Base-by-base conservation (phyloP, 2,113 vertebrate species). In the Melierax canorus region DNA sequence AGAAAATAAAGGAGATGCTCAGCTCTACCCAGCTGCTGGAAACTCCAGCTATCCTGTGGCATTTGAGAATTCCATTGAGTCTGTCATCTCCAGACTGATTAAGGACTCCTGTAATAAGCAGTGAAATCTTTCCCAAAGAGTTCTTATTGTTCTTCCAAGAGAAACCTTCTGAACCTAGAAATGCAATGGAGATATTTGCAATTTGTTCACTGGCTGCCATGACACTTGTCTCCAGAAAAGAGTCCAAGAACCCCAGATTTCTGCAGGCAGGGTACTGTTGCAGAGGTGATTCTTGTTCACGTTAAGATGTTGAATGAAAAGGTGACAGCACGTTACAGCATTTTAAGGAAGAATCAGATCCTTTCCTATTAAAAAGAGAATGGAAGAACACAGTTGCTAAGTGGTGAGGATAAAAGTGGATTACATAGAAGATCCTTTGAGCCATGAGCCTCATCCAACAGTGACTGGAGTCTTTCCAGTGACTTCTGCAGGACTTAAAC, bases 61-160 rank as follows among this genome's bases (percentile, higher is more conserved):
- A 32, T 95, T 95, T 86, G 80, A 92, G 80, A 97, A 96, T 92
- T 94, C 82, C 85, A 78, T 59, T 5, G 62, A 96, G 85, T 82
- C 87, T n/a, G 60, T 29, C 22, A 17, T 87, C 84, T 94, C 76
- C 91, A 89, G 85, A 78, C 67, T 93, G 93, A 94, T 91, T 94
- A 97, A 97, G 2, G 9, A 89, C 59, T 90, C 43, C 58, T 89
- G 55, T 87, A 87, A 97, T 51, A 96, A 95, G 85, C 30, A 90
- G 14, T 73, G 50, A 94, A 97, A 97, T 82, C 71, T 92, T 92
- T 90, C 50, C 58, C 93, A 94, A 83, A 71, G 68, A 92, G 56
- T 68, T 84, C 22, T 68, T 71, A 74, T 12, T 85, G 26, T 91
- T 90, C 66, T 85, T 90, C 87, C 39, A 85, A 53, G 18, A 48